A percentile compares a stretch with the other conserved stretches of the same genome.
Evolutionary conservation across 2,888 invertebrate genomes (phyloP).

Genomic region (Gryllus longicercus): DNA sequence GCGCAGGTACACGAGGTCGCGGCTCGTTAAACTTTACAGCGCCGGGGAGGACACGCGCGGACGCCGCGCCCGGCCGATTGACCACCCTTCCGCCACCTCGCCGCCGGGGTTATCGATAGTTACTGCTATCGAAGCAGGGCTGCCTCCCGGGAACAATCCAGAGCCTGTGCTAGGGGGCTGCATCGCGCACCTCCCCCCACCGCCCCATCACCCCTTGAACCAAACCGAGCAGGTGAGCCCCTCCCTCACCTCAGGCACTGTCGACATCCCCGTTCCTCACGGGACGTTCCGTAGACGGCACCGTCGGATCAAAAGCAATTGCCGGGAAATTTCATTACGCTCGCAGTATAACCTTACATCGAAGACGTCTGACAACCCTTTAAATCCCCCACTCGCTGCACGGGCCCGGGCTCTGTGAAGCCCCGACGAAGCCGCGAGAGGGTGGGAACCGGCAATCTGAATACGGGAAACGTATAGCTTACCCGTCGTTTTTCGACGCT

Average conservation of each 20-base stretch:
- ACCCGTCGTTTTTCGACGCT: too few relatives aligned
- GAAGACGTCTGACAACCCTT: neutral
- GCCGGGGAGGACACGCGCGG: neutral
- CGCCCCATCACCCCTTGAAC: neutral
- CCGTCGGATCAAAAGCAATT: neutral
- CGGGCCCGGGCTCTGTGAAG: neutral
- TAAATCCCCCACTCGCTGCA: neutral
- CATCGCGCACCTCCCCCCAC: too few relatives aligned
- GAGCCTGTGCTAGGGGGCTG: neutral
- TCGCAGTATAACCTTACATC: neutral
- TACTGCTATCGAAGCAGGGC: neutral
- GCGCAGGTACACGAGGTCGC: too few relatives aligned
- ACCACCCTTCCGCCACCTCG: neutral
- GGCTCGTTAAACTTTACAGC: neutral
- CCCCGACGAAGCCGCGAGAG: neutral
- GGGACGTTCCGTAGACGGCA: neutral
- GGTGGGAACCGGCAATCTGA: too few relatives aligned
- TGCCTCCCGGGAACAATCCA: neutral
- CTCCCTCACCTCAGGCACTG: neutral
- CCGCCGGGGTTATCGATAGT: neutral
- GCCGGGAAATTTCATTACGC: constrained; percentile 17
- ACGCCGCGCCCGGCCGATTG: neutral
- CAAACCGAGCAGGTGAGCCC: neutral
- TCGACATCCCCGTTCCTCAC: neutral
- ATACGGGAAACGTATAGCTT: too few relatives aligned